phyloP scores from a whole-genome alignment of 2,113 vertebrate genomes.

The Chamaetylas fuelleborni region DNA sequence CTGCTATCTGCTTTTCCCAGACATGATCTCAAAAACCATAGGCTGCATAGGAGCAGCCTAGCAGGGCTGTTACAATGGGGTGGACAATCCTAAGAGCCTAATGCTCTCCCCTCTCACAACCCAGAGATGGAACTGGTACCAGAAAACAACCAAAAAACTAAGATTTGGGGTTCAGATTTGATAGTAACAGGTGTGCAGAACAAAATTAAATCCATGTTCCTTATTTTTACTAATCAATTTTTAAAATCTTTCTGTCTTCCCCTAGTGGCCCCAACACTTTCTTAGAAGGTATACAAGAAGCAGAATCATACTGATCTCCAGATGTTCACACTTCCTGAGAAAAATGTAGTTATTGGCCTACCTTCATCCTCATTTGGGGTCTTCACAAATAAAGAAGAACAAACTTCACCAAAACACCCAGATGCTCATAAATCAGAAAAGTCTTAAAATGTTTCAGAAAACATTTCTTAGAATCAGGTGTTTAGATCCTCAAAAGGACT shows the following conservation, averaged over 20 bases:
- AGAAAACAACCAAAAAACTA: neutral
- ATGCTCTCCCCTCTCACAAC: neutral
- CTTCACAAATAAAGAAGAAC: neutral
- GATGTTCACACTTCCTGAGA: neutral
- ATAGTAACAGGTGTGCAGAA: neutral
- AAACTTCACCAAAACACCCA: neutral
- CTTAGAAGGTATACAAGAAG: neutral
- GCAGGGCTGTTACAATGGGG: neutral
- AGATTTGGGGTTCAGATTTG: neutral
- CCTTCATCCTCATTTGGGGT: neutral
- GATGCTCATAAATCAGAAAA: neutral
- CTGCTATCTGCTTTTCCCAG: neutral
- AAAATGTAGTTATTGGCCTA: neutral
- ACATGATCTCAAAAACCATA: neutral
- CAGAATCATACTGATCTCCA: neutral
- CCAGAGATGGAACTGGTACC: neutral
- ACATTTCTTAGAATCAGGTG: neutral
- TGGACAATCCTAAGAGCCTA: neutral
- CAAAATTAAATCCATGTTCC: neutral
- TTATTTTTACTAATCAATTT: neutral
- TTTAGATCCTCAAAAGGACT: neutral
- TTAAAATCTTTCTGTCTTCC: slow-evolving; percentile 5
- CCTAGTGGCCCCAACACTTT: neutral
- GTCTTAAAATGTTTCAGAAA: neutral
- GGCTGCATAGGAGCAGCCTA: neutral